phyloP scores from a whole-genome alignment of 2,113 vertebrate genomes.

The Equus przewalskii region DNA sequence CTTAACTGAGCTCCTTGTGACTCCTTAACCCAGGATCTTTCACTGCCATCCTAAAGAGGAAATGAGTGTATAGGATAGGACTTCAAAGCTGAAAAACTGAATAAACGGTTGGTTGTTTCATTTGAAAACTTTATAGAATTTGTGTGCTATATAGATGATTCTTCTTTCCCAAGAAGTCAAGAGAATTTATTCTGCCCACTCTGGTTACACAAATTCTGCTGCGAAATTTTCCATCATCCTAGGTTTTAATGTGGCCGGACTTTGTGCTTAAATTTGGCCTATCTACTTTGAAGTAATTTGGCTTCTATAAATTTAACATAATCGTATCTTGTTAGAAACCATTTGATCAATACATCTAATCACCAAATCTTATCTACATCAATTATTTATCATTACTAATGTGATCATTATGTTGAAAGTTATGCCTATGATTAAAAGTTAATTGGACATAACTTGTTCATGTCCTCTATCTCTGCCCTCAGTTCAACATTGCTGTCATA shows the following conservation, averaged over 20 bases:
- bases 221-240: background rate
- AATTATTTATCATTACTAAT: background rate
- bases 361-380: background rate
- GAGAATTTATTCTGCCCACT: background rate
- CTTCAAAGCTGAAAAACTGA: background rate
- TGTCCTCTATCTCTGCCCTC: background rate
- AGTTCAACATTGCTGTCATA: background rate
- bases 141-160: background rate
- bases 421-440: background rate
- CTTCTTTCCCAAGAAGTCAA: background rate
- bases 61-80: background rate
- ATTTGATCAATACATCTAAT: background rate
- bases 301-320: constrained; percentile 19
- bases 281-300: background rate
- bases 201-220: background rate
- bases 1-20: background rate
- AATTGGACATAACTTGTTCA: background rate
- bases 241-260: background rate
- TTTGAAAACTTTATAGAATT: background rate
- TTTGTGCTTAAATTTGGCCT: background rate
- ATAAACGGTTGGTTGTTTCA: background rate
- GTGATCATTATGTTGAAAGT: background rate
- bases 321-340: background rate
- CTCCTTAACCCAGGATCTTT: background rate
- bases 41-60: background rate